A percentile compares a stretch with the other conserved stretches of the same genome.
These are phyloP conservation scores for Pseudochaenichthys georgianus DNA, from an alignment of 2,797 vertebrate species.

Conservation along the genomic window DNA sequence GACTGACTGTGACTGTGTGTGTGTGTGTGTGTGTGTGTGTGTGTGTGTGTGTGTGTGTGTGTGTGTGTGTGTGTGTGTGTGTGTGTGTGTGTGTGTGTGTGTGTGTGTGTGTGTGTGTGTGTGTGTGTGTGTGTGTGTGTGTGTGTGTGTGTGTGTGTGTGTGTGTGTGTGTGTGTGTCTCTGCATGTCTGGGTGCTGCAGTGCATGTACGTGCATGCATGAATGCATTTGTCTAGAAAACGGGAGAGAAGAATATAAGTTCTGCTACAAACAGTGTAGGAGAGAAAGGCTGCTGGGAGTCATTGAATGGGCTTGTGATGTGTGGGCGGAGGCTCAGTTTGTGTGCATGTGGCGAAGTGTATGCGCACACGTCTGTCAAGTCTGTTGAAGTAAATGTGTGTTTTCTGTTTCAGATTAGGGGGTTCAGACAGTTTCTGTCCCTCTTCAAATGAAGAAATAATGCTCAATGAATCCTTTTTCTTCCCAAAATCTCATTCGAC, in stretches of 20 bases:
- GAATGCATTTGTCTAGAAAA: conserved; percentile 59
- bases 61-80: too few relatives aligned
- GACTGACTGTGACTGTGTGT: conserved; percentile 56
- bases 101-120: too few relatives aligned
- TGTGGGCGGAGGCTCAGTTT: conserved; percentile 66
- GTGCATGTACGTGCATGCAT: conserved; percentile 38
- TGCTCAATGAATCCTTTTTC: conserved; percentile 40
- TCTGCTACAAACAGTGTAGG: conserved; percentile 50
- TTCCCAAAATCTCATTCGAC: conserved; percentile 22
- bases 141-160: too few relatives aligned
- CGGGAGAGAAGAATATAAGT: conserved; percentile 48
- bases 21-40: neutral
- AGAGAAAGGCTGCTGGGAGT: conserved; percentile 50
- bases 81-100: too few relatives aligned
- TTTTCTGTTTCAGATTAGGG: conserved; percentile 47
- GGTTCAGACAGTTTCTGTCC: conserved; percentile 36
- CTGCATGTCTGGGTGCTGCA: conserved; percentile 1
- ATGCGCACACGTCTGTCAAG: conserved; percentile 64
- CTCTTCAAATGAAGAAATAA: conserved; percentile 27
- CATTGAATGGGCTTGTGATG: conserved; percentile 66
- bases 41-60: too few relatives aligned
- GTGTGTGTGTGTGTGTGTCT: conserved; percentile 22
- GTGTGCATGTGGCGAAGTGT: conserved; percentile 51
- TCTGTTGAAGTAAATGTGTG: conserved; percentile 60
- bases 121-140: too few relatives aligned